Evolutionary conservation across 1,140 invertebrate species (phyloP).

Genomic region (Cryptotermes secundus): DNA sequence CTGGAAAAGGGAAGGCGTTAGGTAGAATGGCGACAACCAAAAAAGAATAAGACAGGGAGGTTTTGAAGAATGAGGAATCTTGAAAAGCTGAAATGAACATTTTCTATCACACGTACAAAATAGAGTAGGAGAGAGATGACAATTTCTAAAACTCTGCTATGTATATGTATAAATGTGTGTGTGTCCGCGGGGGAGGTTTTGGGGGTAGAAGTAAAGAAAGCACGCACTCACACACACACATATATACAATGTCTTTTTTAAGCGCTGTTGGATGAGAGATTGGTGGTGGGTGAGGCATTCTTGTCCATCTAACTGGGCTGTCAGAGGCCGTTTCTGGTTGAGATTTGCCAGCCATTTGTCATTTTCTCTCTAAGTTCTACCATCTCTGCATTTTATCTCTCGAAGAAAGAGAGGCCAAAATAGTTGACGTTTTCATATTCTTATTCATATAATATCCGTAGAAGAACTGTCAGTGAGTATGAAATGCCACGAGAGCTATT

Average conservation of each 20-base stretch:
- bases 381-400: neutral
- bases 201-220: neutral
- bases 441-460: neutral
- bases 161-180: conserved; percentile 1
- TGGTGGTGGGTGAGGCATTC: conserved; percentile 24
- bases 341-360: conserved; percentile 15
- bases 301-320: conserved; percentile 31
- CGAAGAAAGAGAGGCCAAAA: neutral
- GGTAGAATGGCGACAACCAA: conserved; percentile 14
- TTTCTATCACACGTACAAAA: conserved; percentile 28
- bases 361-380: neutral
- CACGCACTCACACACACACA: neutral
- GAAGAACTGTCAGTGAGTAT: neutral
- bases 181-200: neutral
- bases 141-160: conserved; percentile 16
- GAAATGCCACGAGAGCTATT: neutral
- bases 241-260: neutral
- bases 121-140: neutral
- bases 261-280: neutral
- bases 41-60: conserved; percentile 4
- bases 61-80: conserved; percentile 31
- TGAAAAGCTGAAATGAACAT: conserved; percentile 31
- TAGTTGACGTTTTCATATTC: conserved; percentile 10
- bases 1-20: conserved; percentile 20
- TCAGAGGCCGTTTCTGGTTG: conserved; percentile 26